Percentiles rank a stretch among this genome's conserved stretches.
These are phyloP conservation scores for Corythaeola cristata DNA, from an alignment of 2,113 vertebrate species.

Conservation along the genomic window DNA sequence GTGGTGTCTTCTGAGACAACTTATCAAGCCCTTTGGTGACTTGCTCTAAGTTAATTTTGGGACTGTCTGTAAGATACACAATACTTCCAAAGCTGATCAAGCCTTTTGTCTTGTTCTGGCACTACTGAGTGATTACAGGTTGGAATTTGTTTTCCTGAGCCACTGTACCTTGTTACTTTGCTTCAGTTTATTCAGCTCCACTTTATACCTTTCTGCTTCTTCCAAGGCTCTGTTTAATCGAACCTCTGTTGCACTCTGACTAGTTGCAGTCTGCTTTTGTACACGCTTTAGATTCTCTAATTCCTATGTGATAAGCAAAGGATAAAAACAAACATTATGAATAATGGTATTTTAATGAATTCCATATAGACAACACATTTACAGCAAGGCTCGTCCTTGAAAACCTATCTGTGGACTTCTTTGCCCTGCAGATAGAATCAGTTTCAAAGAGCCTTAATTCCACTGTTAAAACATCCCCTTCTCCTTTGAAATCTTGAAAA, in stretches of 20 bases:
- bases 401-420: not conserved
- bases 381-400: not conserved
- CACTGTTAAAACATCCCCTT: not conserved
- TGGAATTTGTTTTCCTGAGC: not conserved
- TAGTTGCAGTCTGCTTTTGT: slow-evolving; percentile 83
- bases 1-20: not conserved
- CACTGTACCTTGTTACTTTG: slow-evolving; percentile 86
- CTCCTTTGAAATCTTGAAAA: not conserved
- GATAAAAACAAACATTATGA: not conserved
- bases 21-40: not conserved
- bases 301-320: slow-evolving; percentile 77
- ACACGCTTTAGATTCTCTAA: slow-evolving; percentile 80
- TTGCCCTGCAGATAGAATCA: not conserved
- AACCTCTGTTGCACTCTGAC: slow-evolving; percentile 82
- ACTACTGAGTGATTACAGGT: not conserved
- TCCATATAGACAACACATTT: not conserved
- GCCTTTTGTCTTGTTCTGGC: not conserved
- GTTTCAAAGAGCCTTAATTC: not conserved
- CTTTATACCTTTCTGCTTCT: slow-evolving; percentile 85
- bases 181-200: slow-evolving; percentile 83
- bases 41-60: not conserved
- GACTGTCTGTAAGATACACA: not conserved
- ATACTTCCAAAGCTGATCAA: not conserved
- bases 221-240: slow-evolving; percentile 92
- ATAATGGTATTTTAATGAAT: not conserved